A percentile compares a stretch with the other conserved stretches of the same genome.
phyloP scores from a whole-genome alignment of 2,113 vertebrate species.

The Plestiodon gilberti region DNA sequence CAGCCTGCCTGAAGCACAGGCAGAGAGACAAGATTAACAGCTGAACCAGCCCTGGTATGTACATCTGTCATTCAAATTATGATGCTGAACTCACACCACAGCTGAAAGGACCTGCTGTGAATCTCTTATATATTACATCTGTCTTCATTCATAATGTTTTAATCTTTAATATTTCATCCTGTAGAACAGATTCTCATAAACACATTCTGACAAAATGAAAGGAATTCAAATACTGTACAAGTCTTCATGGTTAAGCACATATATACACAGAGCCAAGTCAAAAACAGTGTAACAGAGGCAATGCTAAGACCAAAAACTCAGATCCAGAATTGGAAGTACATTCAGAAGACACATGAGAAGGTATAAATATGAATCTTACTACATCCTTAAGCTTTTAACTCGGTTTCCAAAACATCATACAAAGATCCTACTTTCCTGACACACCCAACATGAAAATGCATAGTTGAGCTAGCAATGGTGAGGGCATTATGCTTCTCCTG shows the following conservation, averaged over 20 bases:
- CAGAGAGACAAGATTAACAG: background rate
- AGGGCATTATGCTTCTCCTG: background rate
- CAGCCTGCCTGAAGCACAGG: background rate
- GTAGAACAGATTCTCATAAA: background rate
- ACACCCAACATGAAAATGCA: background rate
- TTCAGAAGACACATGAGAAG: background rate
- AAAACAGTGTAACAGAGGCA: accelerated
- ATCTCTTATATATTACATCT: background rate
- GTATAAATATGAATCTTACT: background rate
- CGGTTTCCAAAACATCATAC: background rate
- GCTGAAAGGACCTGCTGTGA: conserved; percentile 2
- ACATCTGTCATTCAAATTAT: background rate
- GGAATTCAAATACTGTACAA: background rate
- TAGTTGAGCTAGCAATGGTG: conserved; percentile 1
- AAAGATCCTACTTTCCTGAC: background rate
- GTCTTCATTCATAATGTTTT: background rate
- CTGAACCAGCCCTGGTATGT: background rate
- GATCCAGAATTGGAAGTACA: accelerated
- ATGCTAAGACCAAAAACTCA: background rate
- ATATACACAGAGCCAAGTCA: background rate
- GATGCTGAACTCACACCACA: background rate
- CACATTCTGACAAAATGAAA: background rate
- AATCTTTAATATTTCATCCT: background rate
- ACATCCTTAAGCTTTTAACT: background rate
- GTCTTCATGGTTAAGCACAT: background rate